Evolutionary conservation across 1,140 invertebrate species (phyloP), one percentile per base, ranked within the genome.

Genomic region (Drosophila littoralis): DNA sequence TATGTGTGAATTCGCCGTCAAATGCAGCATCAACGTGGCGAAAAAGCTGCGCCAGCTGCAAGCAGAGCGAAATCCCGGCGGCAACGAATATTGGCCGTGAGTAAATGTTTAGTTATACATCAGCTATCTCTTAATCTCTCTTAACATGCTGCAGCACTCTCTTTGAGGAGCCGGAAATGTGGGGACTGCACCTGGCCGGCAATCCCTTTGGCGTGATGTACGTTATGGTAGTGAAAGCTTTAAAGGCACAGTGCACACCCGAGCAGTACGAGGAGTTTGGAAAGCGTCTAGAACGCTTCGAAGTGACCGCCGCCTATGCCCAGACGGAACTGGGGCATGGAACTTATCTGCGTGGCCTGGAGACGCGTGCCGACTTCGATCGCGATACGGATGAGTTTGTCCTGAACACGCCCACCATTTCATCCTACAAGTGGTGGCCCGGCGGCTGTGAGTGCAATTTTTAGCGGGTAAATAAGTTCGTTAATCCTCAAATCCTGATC

Each of bases 261-360:
- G 96, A 98, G 69, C 98, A 99, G 91, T 96, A 97, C 83, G 95
- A 94, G 6, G 94, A 96, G 82, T 8, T 94, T 94, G 79, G 97
- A 97, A 2, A 96, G 96, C 94, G 95, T 94, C 73, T 95, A 96
- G 61, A 95, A 95, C 82, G 22, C 22, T 28, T 28, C 4, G 22
- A 28, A 28, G 97, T 99, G 64, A 95, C 99, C 83, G 97, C 98
- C 59, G 98, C 97, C 40, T 99, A 99, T 93, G 98, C 97, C 55
- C 98, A 97, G 94, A 98, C 98, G 2, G 98, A 99, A 93, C 92
- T 99, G 43, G 98, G 97, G 0, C 98, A 99, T 93, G 98, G 97
- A 6, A 98, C 98, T 17, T 98, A 98, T 93, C 95, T 99, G 40
- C 94, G 97, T 77, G 97, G 97, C 2, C 93, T 99, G 13, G 97